Base-by-base conservation (phyloP, 2,888 invertebrate genomes). In the Lepeophtheirus nordmannii region DNA sequence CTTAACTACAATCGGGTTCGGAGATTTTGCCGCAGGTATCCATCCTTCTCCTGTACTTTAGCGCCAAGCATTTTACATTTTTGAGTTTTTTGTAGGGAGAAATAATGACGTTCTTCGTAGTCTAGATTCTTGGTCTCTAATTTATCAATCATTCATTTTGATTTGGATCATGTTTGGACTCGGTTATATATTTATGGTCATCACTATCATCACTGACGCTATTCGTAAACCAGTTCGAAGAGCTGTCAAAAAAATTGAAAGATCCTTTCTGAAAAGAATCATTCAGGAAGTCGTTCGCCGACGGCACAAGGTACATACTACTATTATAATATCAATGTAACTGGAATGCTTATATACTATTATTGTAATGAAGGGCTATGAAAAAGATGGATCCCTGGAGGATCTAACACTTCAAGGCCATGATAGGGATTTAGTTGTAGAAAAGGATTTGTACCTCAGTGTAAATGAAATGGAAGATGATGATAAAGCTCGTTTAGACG, bases 141-240 rank as follows among this genome's bases (percentile, higher is more conserved):
- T 84, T 2, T 92, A 92, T 77, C 84, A 90, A 76, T 81, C 85
- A 68, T 86, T 87, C 71, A 79, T 91, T 0, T 83, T 91, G 40
- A 76, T 86, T 37, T 92, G 92, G 92, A 88, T 92, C 65, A 87
- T 90, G 68, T 89, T 90, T 72, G 91, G 92, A 0, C 80, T 92
- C 69, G 91, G 91, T 0, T 92, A 92, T 75, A 82, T 90, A 58
- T 83, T 90, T 30, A 92, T 92, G 91, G 71, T 74, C 60, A 71
- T 74, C 46, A 72, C 72, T 39, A 73, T 73, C 69, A 72, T 74
- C 38, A 71, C 71, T 30, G 70, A 71, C 62, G 73, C 71, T 30
- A 68, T 71, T 17, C 62, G 41, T 10, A 41, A 37, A 20, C 62
- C 62, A 10, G 62, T 40, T 10, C 9, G 41, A 23, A 37, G 23